Percentiles rank a stretch among this genome's conserved stretches.
Evolutionary conservation across 2,797 vertebrate genomes (phyloP).

Genomic region (Mus minutoides): DNA sequence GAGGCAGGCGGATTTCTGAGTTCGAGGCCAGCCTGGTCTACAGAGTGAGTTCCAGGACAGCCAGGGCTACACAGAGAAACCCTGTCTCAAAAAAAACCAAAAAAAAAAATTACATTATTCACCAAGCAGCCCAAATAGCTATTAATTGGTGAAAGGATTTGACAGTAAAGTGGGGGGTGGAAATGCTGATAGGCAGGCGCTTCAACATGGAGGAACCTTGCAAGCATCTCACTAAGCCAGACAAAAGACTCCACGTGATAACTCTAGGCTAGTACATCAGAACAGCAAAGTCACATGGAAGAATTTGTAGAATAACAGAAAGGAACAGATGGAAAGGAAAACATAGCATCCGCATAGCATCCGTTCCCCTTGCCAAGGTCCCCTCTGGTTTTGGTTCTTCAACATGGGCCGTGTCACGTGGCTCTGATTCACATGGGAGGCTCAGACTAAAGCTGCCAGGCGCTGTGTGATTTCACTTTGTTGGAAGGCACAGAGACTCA

Average conservation of each 20-base stretch:
- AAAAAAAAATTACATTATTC: neutral
- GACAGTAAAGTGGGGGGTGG: neutral
- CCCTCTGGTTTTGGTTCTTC: slow-evolving; percentile 29
- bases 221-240: neutral
- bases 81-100: too few species aligned
- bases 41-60: too few species aligned
- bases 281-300: neutral
- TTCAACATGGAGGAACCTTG: neutral
- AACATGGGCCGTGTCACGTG: neutral
- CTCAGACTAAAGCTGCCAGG: neutral
- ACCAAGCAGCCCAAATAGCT: neutral
- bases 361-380: neutral
- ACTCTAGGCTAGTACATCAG: neutral
- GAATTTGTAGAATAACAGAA: neutral
- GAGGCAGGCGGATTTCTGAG: too few species aligned
- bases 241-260: neutral
- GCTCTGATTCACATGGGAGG: slow-evolving; percentile 32
- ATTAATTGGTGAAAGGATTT: neutral
- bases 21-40: too few species aligned
- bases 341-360: too few species aligned
- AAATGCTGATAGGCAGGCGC: neutral
- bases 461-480: slow-evolving; percentile 47
- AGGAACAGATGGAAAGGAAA: neutral
- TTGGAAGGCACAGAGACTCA: slow-evolving; percentile 77
- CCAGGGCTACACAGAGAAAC: too few species aligned